These are phyloP conservation scores for Botia kubotai DNA, from an alignment of 2,797 vertebrate species.

Conservation along the genomic window DNA sequence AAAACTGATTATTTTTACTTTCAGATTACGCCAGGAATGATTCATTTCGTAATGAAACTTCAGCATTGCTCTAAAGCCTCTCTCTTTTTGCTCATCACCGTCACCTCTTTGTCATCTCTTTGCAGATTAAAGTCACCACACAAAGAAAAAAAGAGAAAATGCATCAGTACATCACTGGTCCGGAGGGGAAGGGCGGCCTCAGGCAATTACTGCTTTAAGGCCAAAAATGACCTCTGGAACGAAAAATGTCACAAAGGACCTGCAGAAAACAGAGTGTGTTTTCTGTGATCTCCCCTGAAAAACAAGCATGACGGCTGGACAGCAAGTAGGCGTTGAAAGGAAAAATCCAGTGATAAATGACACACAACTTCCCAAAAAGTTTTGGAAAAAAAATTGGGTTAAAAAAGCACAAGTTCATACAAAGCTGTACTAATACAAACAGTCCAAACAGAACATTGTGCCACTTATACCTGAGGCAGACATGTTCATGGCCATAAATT, in stretches of 20 bases:
- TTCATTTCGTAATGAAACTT: not conserved
- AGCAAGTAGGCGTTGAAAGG: not conserved
- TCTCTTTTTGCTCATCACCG: not conserved
- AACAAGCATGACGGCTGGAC: not conserved
- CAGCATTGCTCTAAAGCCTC: not conserved
- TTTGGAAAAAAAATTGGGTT: not conserved
- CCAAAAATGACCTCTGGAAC: slow-evolving; percentile 18
- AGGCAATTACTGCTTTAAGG: not conserved
- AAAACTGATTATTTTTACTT: not conserved
- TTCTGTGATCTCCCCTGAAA: not conserved
- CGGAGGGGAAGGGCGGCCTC: not conserved
- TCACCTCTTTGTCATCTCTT: not conserved
- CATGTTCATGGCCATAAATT: too few species aligned
- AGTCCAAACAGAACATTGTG: too few species aligned
- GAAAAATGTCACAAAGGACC: not conserved
- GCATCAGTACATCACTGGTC: not conserved
- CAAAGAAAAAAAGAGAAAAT: not conserved
- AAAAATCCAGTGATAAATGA: not conserved
- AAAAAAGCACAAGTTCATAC: not conserved
- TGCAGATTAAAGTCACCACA: not conserved
- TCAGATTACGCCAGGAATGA: not conserved
- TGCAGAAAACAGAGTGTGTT: not conserved
- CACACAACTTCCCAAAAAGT: not conserved
- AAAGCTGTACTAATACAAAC: not conserved
- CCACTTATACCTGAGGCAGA: too few species aligned